These are phyloP conservation scores for Maniola jurtina DNA, from an alignment of 1,140 invertebrate species.

Conservation along the genomic window DNA sequence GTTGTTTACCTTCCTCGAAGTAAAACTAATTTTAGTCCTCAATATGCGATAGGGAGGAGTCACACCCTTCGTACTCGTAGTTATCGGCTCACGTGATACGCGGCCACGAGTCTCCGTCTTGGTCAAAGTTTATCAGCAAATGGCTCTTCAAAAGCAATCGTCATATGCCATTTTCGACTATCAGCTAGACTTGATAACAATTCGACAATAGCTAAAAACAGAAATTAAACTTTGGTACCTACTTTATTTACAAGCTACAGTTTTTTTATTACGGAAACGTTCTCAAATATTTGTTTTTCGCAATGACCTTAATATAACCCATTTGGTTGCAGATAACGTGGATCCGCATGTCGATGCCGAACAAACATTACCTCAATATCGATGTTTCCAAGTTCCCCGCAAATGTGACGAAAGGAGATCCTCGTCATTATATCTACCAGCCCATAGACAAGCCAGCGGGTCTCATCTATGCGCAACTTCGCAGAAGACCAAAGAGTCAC, in stretches of 20 bases:
- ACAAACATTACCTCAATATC: slow-evolving; percentile 87
- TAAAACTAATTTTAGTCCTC: slow-evolving; percentile 19
- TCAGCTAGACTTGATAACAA: slow-evolving; percentile 11
- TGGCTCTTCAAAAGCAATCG: slow-evolving; percentile 16
- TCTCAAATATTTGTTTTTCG: not conserved
- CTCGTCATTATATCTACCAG: slow-evolving; percentile 84
- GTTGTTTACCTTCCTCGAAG: not conserved
- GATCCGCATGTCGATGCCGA: slow-evolving; percentile 88
- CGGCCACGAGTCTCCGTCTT: slow-evolving; percentile 9
- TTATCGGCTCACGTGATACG: slow-evolving; percentile 23
- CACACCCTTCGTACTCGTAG: slow-evolving; percentile 19
- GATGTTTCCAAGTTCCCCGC: slow-evolving; percentile 85
- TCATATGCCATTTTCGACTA: slow-evolving; percentile 25
- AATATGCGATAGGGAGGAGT: slow-evolving; percentile 13
- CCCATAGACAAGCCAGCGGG: slow-evolving; percentile 87
- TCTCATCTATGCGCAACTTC: slow-evolving; percentile 85
- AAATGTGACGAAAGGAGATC: slow-evolving; percentile 79
- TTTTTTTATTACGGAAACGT: not conserved
- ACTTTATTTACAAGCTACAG: not conserved
- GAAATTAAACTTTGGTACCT: slow-evolving; percentile 4
- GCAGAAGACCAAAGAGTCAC: slow-evolving; percentile 79
- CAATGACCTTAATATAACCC: not conserved
- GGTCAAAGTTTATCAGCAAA: slow-evolving; percentile 30
- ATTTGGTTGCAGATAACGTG: slow-evolving; percentile 79
- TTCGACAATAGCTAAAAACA: not conserved